phyloP scores from a whole-genome alignment of 2,113 vertebrate species.

The Sialia sialis region DNA sequence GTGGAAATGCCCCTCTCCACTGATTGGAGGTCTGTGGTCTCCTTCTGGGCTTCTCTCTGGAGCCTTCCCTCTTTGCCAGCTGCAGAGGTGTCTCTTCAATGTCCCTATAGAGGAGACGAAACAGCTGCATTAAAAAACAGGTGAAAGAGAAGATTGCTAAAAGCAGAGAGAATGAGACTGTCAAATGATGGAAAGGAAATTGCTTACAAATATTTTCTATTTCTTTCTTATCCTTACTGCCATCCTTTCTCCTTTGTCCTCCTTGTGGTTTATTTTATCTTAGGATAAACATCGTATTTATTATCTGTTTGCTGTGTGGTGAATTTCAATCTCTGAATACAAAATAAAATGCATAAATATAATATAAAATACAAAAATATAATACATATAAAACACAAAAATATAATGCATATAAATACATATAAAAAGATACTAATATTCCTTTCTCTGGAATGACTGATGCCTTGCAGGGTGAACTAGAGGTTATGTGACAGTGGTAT shows the following conservation, averaged over 20 bases:
- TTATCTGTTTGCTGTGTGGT: background rate
- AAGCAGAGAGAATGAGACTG: background rate
- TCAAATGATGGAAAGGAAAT: background rate
- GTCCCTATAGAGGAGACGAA: background rate
- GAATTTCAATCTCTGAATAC: constrained; percentile 18
- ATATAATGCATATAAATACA: background rate
- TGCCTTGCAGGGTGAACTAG: background rate
- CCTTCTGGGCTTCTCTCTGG: background rate
- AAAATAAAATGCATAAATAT: too few relatives aligned
- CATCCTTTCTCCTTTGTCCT: constrained; percentile 26
- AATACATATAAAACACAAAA: background rate
- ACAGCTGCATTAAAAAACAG: background rate
- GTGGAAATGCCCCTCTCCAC: background rate
- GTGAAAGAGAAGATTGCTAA: background rate
- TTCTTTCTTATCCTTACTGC: constrained; percentile 6
- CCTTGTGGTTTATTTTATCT: background rate
- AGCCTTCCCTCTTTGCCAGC: background rate
- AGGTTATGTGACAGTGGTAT: background rate
- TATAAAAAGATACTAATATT: background rate
- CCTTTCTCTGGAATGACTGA: background rate
- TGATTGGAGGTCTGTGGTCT: background rate
- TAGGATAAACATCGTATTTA: background rate
- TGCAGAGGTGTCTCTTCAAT: background rate
- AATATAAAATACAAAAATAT: background rate
- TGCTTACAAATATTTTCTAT: background rate